These are phyloP conservation scores for Cephalopachus bancanus DNA, from an alignment of 2,797 vertebrate genomes.

Conservation along the genomic window DNA sequence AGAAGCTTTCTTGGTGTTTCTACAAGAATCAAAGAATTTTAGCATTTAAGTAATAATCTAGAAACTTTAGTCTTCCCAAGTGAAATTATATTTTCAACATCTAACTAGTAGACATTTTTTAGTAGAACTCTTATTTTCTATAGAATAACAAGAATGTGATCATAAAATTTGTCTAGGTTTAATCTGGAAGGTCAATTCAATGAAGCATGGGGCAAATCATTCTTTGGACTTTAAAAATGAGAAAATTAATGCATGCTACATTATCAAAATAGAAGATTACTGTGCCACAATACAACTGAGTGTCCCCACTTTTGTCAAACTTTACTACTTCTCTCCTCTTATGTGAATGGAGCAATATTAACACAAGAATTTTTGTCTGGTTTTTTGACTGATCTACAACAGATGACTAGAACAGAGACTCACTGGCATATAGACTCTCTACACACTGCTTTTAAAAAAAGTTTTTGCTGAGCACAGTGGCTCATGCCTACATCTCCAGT, in stretches of 20 bases:
- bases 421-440: background rate
- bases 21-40: background rate
- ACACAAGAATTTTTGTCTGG: background rate
- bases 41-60: conserved; percentile 16
- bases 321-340: background rate
- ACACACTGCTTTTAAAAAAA: background rate
- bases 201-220: background rate
- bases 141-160: background rate
- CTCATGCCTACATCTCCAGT: no score
- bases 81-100: background rate
- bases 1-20: background rate
- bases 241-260: background rate
- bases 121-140: background rate
- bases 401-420: background rate
- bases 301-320: background rate
- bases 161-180: background rate
- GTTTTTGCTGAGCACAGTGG: no score
- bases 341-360: background rate
- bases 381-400: background rate
- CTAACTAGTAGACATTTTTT: background rate
- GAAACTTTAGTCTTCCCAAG: background rate
- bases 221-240: background rate
- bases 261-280: background rate
- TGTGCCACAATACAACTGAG: background rate
- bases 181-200: background rate